phyloP scores from a whole-genome alignment of 2,888 invertebrate genomes.

The Epinotia nisella region DNA sequence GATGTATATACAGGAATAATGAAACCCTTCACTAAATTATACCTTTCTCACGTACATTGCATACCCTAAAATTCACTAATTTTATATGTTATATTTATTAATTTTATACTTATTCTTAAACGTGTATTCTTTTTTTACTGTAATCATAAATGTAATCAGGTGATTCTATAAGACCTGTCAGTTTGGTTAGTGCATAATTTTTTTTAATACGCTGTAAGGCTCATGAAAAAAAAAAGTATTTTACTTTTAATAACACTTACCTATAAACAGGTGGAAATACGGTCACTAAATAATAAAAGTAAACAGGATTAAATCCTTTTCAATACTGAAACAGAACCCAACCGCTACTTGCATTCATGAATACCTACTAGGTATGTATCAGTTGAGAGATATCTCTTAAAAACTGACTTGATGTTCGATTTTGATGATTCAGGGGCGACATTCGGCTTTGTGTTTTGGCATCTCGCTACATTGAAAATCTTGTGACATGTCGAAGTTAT shows the following conservation, averaged over 20 bases:
- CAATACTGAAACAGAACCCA: neutral
- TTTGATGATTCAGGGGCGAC: neutral
- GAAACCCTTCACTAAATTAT: constrained; percentile 42
- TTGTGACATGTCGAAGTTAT: neutral
- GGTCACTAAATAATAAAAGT: neutral
- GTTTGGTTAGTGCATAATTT: no score
- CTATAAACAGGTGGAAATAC: neutral
- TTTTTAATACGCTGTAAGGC: no score
- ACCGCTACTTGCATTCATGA: neutral
- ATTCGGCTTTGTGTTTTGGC: neutral
- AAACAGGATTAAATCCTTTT: neutral
- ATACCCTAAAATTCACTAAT: neutral
- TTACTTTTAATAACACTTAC: neutral
- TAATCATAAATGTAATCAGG: neutral
- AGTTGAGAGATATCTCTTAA: neutral
- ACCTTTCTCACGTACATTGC: constrained; percentile 28
- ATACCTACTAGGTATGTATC: neutral
- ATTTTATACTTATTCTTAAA: neutral
- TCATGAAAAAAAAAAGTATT: no score
- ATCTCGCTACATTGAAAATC: neutral
- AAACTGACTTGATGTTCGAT: neutral
- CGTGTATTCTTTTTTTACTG: no score
- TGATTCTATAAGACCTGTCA: no score
- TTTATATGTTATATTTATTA: neutral
- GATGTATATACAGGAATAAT: constrained; percentile 81